Base-by-base conservation (phyloP, 2,888 invertebrate species). In the Drosophila yooni region DNA sequence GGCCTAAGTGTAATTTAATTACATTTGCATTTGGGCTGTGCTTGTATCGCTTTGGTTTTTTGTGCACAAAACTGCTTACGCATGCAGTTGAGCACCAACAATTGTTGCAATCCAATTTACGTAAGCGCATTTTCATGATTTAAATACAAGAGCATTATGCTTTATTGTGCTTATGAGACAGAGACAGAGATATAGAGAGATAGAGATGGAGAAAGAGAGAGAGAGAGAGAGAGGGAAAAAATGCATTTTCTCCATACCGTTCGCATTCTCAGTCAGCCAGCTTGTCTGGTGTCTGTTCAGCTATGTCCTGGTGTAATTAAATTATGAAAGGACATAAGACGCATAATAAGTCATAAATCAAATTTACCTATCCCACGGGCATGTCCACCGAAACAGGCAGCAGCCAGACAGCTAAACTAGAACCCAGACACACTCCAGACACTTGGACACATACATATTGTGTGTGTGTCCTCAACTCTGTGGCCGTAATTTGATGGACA, bases 271-370 rank as follows among this genome's bases (percentile, higher is more conserved):
- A 27, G 38, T 56, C 27, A 59, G 65, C 57, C 58, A 38, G 50
- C 48, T 40, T 50, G 59, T 68, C 52, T 56, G 64, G 27, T 62
- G 72, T 70, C 66, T 70, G 82, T 51, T 69, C 69, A 54, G 66
- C 69, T 73, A 74, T 83, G 87, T 87, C 76, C 87, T 78, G 70
- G 75, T 85, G 89, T 92, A 92, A 92, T 92, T 92, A 91, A 92
- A 92, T 92, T 92, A 92, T 91, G 91, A 89, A 86, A 91, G 89
- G 90, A 91, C 92, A 91, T 91, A 91, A 91, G 91, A 91, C 87
- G 91, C 91, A 91, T 89, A 91, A 92, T 91, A 92, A 91, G 91
- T 91, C 91, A 92, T 92, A 92, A 92, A 92, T 92, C 91, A 92
- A 92, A 91, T 91, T 90, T 89, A 88, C 87, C 85, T 89, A 79